Conservation (phyloP, 2,797 vertebrate genomes). For the Trachops cirrhosus region DNA sequence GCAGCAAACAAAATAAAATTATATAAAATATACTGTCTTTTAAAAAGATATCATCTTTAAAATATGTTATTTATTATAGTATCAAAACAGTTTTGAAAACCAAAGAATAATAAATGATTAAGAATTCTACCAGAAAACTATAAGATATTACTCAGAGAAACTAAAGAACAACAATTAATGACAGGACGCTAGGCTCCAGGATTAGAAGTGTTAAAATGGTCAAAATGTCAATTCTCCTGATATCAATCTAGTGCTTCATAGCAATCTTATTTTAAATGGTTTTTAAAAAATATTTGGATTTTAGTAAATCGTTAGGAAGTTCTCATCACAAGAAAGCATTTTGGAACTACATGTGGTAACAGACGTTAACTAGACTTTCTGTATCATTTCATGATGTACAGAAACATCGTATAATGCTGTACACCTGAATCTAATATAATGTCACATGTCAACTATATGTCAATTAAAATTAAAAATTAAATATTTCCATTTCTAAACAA, state of each 20-base stretch:
- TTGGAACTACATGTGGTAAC: not conserved
- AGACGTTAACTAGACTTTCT: not conserved
- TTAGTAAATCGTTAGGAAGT: not conserved
- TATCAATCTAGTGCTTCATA: not conserved
- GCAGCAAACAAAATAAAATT: not conserved
- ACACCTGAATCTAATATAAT: not conserved
- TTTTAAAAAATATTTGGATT: not conserved
- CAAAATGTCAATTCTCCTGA: not conserved
- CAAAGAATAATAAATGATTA: not conserved
- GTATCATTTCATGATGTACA: not conserved
- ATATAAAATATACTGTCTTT: not conserved
- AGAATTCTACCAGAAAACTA: constrained; percentile 1
- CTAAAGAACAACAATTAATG: not conserved
- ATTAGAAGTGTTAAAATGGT: not conserved
- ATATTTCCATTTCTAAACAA: not conserved
- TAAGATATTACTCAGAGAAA: not conserved
- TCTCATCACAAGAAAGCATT: not conserved
- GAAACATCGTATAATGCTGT: not conserved
- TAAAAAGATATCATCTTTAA: not conserved
- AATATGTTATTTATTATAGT: not conserved
- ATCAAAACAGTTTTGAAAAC: not conserved
- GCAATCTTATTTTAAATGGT: not conserved
- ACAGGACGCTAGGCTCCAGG: not conserved
- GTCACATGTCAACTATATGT: not conserved
- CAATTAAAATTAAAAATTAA: not conserved